Percentiles rank a stretch among this genome's conserved stretches.
Conservation (phyloP, 2,797 vertebrate genomes). For the Odontamblyopus rebecca region DNA sequence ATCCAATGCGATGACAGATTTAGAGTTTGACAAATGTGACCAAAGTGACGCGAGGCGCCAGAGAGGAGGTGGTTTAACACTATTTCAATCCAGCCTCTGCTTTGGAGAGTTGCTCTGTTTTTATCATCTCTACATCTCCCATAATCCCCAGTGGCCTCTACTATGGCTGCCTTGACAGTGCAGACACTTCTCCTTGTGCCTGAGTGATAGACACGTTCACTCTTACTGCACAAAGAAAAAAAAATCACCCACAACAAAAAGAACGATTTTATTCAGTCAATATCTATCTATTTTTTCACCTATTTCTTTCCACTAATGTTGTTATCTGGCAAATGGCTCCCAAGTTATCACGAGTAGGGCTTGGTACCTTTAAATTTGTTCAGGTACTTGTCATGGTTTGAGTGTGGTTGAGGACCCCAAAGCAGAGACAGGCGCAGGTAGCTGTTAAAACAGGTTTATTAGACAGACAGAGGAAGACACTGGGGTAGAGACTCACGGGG, state of each 20-base stretch:
- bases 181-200: conserved; percentile 35
- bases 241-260: conserved; percentile 7
- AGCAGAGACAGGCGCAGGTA: too few relatives aligned
- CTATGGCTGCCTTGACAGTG: conserved; percentile 58
- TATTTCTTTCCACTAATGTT: too few relatives aligned
- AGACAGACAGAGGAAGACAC: too few relatives aligned
- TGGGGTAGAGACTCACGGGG: too few relatives aligned
- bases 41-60: neutral
- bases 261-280: neutral
- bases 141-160: conserved; percentile 48
- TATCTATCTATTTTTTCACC: conserved; percentile 2
- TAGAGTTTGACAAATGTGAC: conserved; percentile 9
- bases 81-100: conserved; percentile 18
- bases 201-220: conserved; percentile 19
- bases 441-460: too few relatives aligned
- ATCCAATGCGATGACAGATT: conserved; percentile 1
- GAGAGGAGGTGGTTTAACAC: conserved; percentile 8
- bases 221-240: conserved; percentile 15
- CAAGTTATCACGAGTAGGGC: too few relatives aligned
- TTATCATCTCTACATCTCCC: conserved; percentile 49
- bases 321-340: too few relatives aligned
- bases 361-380: too few relatives aligned
- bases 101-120: conserved; percentile 36
- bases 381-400: too few relatives aligned
- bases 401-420: too few relatives aligned